These are phyloP conservation scores for Ellobius talpinus DNA, from an alignment of 2,113 vertebrate species.

Conservation along the genomic window DNA sequence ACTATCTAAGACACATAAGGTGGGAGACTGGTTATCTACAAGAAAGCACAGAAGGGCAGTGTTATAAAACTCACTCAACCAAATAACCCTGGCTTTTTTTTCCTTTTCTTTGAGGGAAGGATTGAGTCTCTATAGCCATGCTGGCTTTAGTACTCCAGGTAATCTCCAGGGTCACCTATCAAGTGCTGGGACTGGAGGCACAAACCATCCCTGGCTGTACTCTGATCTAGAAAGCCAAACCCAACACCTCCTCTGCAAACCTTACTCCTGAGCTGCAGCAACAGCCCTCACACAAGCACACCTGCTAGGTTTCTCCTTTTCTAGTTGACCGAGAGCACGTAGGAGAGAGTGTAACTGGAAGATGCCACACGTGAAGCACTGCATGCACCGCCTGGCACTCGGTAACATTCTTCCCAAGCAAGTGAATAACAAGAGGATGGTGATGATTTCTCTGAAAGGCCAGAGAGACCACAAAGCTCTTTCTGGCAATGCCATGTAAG, in stretches of 20 bases:
- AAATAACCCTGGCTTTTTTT: not conserved
- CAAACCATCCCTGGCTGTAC: not conserved
- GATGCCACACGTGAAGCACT: not conserved
- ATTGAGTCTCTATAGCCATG: not conserved
- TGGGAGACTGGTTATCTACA: not conserved
- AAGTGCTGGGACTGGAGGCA: not conserved
- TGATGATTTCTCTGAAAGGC: not conserved
- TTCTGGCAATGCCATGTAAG: not conserved
- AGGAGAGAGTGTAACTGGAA: not conserved
- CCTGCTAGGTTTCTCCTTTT: not conserved
- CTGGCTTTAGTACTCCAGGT: not conserved
- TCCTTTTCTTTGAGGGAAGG: not conserved
- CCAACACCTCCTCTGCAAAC: not conserved
- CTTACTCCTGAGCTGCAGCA: not conserved
- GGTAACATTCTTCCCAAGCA: constrained; percentile 19
- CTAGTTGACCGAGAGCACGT: not conserved
- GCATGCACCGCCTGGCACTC: not conserved
- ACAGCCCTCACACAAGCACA: not conserved
- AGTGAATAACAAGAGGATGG: not conserved
- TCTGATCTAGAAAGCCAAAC: not conserved
- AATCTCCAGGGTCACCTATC: not conserved
- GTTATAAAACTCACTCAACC: not conserved
- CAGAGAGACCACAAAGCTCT: not conserved
- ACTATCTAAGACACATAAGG: not conserved
- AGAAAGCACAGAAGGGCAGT: not conserved